Percentiles rank a stretch among this genome's conserved stretches.
These are phyloP conservation scores for Istiophorus platypterus DNA, from an alignment of 2,113 vertebrate species.

Conservation along the genomic window DNA sequence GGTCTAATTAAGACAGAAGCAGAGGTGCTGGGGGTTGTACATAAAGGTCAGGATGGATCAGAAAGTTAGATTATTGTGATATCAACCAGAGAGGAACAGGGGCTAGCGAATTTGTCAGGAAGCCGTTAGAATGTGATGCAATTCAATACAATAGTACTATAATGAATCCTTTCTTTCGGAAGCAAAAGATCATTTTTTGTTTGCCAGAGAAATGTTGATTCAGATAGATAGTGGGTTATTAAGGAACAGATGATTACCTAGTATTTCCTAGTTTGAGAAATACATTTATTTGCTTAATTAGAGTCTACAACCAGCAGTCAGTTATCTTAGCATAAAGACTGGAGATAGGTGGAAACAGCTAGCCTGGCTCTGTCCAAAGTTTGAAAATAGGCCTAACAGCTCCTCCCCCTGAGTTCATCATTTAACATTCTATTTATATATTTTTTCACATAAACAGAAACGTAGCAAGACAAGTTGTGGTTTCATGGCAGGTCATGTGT, in stretches of 20 bases:
- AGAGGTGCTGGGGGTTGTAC: neutral
- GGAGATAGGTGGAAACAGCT: neutral
- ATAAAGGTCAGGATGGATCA: slow-evolving; percentile 4
- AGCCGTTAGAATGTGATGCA: neutral
- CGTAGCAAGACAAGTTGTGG: neutral
- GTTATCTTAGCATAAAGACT: neutral
- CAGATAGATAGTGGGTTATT: neutral
- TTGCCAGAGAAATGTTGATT: neutral
- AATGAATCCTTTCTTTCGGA: neutral
- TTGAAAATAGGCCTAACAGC: neutral
- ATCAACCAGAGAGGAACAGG: slow-evolving; percentile 1
- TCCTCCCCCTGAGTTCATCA: neutral
- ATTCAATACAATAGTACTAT: neutral
- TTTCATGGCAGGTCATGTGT: neutral
- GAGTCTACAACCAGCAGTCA: neutral
- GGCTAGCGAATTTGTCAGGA: slow-evolving; percentile 28
- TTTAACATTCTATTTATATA: neutral
- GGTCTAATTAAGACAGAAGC: slow-evolving; percentile 82
- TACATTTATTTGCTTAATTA: neutral
- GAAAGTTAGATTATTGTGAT: neutral
- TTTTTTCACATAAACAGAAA: neutral
- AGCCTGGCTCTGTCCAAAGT: neutral
- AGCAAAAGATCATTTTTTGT: neutral
- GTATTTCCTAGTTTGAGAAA: no score
- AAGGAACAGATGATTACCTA: neutral